phyloP scores from a whole-genome alignment of 2,888 invertebrate genomes.

The Drosophila eohydei region DNA sequence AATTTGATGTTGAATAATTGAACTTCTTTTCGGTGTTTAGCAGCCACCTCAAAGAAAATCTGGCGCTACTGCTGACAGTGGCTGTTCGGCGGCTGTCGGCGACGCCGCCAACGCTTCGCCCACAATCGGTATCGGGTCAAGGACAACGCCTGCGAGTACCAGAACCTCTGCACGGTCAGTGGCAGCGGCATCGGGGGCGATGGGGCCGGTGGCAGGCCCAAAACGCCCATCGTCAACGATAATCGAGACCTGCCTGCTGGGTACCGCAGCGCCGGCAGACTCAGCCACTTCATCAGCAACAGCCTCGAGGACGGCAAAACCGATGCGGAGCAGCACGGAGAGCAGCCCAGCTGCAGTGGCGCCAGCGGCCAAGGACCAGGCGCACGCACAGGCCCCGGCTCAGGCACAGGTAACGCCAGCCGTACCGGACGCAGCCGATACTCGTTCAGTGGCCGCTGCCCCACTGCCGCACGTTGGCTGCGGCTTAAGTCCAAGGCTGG shows the following conservation, averaged over 20 bases:
- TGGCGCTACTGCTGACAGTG: slow-evolving; percentile 86
- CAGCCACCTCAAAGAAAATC: slow-evolving; percentile 79
- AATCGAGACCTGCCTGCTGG: slow-evolving; percentile 84
- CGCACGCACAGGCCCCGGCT: not conserved
- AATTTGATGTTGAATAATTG: not conserved
- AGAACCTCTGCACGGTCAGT: slow-evolving; percentile 52
- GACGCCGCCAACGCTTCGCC: slow-evolving; percentile 83
- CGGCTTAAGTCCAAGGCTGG: slow-evolving; percentile 88
- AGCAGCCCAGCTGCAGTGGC: slow-evolving; percentile 50
- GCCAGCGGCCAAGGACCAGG: slow-evolving; percentile 44
- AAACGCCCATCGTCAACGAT: slow-evolving; percentile 82
- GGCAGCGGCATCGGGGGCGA: slow-evolving; percentile 36
- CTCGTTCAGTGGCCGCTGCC: slow-evolving; percentile 63
- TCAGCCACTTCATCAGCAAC: slow-evolving; percentile 83
- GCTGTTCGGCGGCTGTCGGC: slow-evolving; percentile 84
- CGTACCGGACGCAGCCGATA: slow-evolving; percentile 55
- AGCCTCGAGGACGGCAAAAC: slow-evolving; percentile 82
- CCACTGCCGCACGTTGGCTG: slow-evolving; percentile 79
- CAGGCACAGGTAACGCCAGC: slow-evolving; percentile 12
- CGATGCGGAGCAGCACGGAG: slow-evolving; percentile 49
- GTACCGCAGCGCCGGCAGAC: slow-evolving; percentile 76
- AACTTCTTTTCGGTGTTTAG: slow-evolving; percentile 17
- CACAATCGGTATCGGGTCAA: slow-evolving; percentile 73
- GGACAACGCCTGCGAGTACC: slow-evolving; percentile 64
- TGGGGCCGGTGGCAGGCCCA: slow-evolving; percentile 61